These are phyloP conservation scores for Erethizon dorsatum DNA, from an alignment of 2,797 vertebrate genomes.

Conservation along the genomic window DNA sequence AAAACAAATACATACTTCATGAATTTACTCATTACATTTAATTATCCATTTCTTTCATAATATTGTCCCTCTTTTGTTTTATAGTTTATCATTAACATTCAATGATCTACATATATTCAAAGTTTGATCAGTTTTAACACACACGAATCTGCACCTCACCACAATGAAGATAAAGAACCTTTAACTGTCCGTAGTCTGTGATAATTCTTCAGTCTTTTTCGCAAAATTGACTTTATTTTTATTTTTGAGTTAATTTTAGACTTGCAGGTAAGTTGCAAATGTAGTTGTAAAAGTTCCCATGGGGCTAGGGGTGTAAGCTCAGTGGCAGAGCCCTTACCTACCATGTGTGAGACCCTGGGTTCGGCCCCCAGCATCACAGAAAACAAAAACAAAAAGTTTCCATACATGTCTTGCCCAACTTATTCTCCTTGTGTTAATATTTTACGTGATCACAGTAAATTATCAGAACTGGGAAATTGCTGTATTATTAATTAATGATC, in stretches of 20 bases:
- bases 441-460: background rate
- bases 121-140: background rate
- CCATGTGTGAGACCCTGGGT: too few species aligned
- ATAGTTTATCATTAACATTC: background rate
- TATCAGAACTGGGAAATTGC: background rate
- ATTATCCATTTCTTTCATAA: background rate
- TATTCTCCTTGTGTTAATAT: background rate
- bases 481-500: background rate
- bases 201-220: background rate
- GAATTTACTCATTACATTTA: background rate
- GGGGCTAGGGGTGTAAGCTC: background rate
- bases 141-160: background rate
- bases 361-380: too few species aligned
- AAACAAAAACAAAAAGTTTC: background rate
- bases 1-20: background rate
- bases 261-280: background rate
- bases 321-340: background rate
- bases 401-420: background rate
- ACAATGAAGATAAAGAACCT: background rate
- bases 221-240: background rate
- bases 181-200: background rate
- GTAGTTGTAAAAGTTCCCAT: background rate
- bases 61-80: background rate
- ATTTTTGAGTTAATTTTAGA: background rate
- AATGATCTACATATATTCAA: background rate